Evolutionary conservation across 2,888 invertebrate species (phyloP).

Genomic region (Lepetodrilus schrolli): DNA sequence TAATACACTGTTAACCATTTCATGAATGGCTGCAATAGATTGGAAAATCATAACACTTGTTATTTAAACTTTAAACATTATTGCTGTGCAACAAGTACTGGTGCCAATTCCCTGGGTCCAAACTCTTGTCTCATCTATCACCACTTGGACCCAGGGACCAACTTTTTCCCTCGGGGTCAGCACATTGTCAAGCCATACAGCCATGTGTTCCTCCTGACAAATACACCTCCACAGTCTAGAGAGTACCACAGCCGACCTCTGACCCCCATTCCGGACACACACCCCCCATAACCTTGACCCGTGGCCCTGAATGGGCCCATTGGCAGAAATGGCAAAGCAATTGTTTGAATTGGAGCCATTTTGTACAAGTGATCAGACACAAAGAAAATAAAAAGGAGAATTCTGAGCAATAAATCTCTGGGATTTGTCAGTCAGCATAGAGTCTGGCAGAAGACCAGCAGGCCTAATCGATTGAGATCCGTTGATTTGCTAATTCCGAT

Average conservation of each 20-base stretch:
- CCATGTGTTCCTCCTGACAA: slow-evolving; percentile 12
- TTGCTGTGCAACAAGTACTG: neutral
- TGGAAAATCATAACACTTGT: too few relatives aligned
- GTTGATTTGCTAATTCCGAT: neutral
- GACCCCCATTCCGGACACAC: neutral
- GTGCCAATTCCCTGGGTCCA: neutral
- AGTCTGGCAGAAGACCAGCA: neutral
- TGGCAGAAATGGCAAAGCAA: neutral
- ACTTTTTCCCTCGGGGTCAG: neutral
- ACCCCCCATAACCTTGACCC: neutral
- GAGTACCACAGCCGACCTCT: slow-evolving; percentile 1
- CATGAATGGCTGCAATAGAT: too few relatives aligned
- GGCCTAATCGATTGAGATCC: neutral
- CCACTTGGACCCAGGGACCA: neutral
- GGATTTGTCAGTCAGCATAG: neutral
- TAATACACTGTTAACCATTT: too few relatives aligned
- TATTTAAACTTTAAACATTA: too few relatives aligned
- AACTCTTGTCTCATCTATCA: neutral
- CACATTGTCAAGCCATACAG: neutral
- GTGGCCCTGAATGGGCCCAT: neutral
- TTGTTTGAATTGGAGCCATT: slow-evolving; percentile 22
- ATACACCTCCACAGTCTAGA: neutral
- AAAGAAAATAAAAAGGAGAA: slow-evolving; percentile 6
- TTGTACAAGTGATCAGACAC: slow-evolving; percentile 18
- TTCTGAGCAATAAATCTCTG: slow-evolving; percentile 1